A percentile compares a stretch with the other conserved stretches of the same genome.
These are phyloP conservation scores for Plusia festucae DNA, from an alignment of 2,888 invertebrate species.

Conservation along the genomic window DNA sequence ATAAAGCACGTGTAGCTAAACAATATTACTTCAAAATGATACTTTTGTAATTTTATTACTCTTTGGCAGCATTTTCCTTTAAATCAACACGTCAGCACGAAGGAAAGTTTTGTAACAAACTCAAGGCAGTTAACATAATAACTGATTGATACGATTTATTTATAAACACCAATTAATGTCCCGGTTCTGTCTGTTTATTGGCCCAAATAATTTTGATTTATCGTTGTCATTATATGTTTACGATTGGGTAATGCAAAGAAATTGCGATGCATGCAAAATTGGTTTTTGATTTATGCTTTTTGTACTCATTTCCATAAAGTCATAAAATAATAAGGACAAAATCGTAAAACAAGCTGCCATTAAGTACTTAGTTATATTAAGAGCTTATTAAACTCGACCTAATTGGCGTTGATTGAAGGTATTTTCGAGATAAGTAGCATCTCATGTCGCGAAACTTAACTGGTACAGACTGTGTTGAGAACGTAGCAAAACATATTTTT, in stretches of 20 bases:
- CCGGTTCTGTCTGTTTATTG: conserved; percentile 30
- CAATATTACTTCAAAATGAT: conserved; percentile 11
- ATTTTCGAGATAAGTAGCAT: not conserved
- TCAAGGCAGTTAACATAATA: conserved; percentile 56
- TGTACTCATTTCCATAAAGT: not conserved
- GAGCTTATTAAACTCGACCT: not conserved
- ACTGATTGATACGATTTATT: conserved; percentile 50
- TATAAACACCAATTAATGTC: conserved; percentile 52
- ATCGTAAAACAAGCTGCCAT: not conserved
- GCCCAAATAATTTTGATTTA: conserved; percentile 49
- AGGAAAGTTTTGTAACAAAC: conserved; percentile 47
- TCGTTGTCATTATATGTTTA: conserved; percentile 38
- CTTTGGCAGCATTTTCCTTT: conserved; percentile 42
- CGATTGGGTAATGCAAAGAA: conserved; percentile 27
- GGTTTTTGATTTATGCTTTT: conserved; percentile 2
- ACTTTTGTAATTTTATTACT: conserved; percentile 23
- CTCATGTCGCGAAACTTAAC: not conserved
- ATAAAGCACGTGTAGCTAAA: not conserved
- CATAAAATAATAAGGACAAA: not conserved
- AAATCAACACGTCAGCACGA: conserved; percentile 36
- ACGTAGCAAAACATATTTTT: not conserved
- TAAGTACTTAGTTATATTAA: not conserved
- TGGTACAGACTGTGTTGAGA: not conserved
- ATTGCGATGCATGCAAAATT: conserved; percentile 17
- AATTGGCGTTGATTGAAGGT: not conserved